These are phyloP conservation scores for Cheilosia scutellata DNA, from an alignment of 2,888 invertebrate species.

Conservation along the genomic window DNA sequence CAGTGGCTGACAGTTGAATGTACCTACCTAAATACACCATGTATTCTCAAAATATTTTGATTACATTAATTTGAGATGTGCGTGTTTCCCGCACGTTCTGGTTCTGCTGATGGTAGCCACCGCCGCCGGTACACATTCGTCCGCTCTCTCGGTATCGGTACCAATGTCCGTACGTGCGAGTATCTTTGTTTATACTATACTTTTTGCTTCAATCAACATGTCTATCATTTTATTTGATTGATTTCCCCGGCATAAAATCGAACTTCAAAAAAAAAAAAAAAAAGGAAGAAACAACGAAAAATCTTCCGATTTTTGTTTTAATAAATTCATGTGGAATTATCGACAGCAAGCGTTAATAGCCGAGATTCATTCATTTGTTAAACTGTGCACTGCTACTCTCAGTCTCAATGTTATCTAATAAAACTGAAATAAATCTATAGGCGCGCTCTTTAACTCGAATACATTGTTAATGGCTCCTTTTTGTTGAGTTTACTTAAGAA, in stretches of 20 bases:
- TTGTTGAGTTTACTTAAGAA: constrained; percentile 70
- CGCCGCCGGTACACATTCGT: constrained; percentile 35
- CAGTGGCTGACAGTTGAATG: constrained; percentile 54
- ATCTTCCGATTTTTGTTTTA: constrained; percentile 45
- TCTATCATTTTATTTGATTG: constrained; percentile 79
- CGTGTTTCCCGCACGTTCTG: constrained; percentile 72
- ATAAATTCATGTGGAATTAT: constrained; percentile 73
- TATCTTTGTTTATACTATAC: constrained; percentile 76
- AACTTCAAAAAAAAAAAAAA: constrained; percentile 63
- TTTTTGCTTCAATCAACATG: constrained; percentile 79
- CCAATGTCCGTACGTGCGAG: constrained; percentile 38
- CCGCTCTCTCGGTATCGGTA: constrained; percentile 16
- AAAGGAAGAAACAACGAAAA: constrained; percentile 58
- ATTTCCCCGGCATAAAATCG: constrained; percentile 77
- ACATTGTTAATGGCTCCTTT: constrained; percentile 66
- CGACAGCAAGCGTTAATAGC: constrained; percentile 68
- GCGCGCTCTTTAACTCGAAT: constrained; percentile 52
- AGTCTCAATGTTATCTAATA: constrained; percentile 72
- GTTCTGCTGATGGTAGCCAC: constrained; percentile 40
- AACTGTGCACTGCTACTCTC: constrained; percentile 32
- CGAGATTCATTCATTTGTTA: constrained; percentile 69
- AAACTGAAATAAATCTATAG: constrained; percentile 66
- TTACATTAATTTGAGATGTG: constrained; percentile 78
- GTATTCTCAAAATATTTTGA: constrained; percentile 78
- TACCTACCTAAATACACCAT: constrained; percentile 57